Conservation (phyloP, 2,797 vertebrate species). For the Myoxocephalus aenaeus region DNA sequence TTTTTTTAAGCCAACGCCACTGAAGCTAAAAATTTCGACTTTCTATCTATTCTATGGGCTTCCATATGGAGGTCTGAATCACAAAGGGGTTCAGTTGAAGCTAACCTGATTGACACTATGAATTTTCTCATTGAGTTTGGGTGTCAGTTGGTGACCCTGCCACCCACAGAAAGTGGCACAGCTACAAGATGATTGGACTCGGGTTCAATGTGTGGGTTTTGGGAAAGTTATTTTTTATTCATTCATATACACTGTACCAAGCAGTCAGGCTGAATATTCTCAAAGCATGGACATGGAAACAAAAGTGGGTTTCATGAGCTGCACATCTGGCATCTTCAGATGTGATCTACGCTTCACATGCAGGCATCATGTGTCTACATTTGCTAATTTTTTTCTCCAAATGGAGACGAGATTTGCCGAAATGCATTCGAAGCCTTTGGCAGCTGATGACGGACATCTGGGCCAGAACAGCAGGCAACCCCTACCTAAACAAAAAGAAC, state of each 20-base stretch:
- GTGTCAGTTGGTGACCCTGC: not conserved
- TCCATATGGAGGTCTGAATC: too few relatives aligned
- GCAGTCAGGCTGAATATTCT: not conserved
- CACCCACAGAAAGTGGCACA: not conserved
- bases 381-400: constrained; percentile 3
- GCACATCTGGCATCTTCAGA: constrained; percentile 5
- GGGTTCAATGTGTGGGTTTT: not conserved
- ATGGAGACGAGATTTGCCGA: constrained; percentile 18
- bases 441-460: constrained; percentile 69
- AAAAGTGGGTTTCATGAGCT: not conserved
- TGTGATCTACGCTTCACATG: constrained; percentile 1
- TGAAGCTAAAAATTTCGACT: too few relatives aligned
- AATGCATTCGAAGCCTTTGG: constrained; percentile 53
- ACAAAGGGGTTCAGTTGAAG: not conserved
- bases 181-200: not conserved
- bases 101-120: not conserved
- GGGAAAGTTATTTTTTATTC: too few relatives aligned
- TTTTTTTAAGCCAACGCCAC: too few relatives aligned
- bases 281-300: not conserved
- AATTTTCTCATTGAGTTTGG: not conserved
- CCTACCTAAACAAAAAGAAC: constrained; percentile 66
- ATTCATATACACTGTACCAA: not conserved
- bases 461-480: constrained; percentile 70
- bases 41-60: too few relatives aligned
- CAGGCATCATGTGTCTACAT: constrained; percentile 26